A percentile compares a stretch with the other conserved stretches of the same genome.
Evolutionary conservation across 2,113 vertebrate species (phyloP).

Genomic region (Oryzias celebensis): DNA sequence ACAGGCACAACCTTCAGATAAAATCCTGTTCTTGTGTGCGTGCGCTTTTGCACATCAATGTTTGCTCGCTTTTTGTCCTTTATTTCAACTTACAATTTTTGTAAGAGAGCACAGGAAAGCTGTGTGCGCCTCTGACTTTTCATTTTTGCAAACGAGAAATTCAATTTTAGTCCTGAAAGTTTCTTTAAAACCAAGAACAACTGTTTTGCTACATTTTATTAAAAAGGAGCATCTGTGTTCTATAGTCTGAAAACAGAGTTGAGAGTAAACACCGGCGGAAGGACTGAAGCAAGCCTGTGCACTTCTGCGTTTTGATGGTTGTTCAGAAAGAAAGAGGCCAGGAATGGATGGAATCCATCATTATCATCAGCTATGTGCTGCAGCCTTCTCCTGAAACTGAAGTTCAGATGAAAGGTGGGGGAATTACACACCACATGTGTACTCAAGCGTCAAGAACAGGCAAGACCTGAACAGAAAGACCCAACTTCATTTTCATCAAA

Average conservation of each 20-base stretch:
- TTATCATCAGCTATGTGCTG: constrained; percentile 25
- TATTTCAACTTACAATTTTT: too few species aligned
- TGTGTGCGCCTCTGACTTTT: too few species aligned
- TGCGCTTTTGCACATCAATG: not conserved
- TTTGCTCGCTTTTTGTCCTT: not conserved
- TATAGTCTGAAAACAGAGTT: not conserved
- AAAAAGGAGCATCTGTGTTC: too few species aligned
- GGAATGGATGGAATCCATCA: constrained; percentile 53
- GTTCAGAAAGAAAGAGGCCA: constrained; percentile 23
- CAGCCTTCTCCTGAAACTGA: constrained; percentile 9
- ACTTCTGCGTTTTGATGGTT: not conserved
- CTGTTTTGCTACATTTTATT: too few species aligned
- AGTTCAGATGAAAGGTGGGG: constrained; percentile 3
- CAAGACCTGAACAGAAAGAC: too few species aligned
- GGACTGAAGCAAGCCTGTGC: too few species aligned
- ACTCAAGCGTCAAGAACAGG: too few species aligned
- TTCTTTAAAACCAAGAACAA: too few species aligned
- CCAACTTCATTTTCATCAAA: too few species aligned
- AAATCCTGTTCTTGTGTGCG: not conserved
- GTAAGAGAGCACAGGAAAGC: not conserved
- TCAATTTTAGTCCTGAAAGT: too few species aligned
- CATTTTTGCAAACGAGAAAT: too few species aligned
- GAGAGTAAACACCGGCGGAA: not conserved
- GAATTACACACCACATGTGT: too few species aligned
- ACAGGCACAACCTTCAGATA: not conserved